These are phyloP conservation scores for Argentina silus DNA, from an alignment of 2,797 vertebrate species.

Conservation along the genomic window DNA sequence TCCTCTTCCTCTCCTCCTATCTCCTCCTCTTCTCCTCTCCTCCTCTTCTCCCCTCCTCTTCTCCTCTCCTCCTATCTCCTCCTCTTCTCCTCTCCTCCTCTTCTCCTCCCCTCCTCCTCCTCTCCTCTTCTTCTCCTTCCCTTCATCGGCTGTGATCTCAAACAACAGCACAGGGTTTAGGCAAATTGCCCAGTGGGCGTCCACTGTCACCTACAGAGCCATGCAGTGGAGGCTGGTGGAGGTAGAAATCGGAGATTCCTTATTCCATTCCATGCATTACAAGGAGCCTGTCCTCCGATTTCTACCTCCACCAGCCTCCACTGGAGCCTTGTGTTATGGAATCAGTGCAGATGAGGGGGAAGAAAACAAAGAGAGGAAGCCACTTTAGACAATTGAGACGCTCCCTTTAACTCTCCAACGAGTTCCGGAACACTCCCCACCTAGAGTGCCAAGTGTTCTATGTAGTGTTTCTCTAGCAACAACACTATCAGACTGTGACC, in stretches of 20 bases:
- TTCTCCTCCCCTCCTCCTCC: background rate
- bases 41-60: background rate
- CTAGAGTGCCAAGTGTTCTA: no score
- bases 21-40: background rate
- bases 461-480: no score
- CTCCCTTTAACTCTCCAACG: no score
- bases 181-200: no score
- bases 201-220: no score
- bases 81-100: background rate
- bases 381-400: background rate
- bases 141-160: background rate
- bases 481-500: background rate
- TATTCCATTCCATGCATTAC: no score
- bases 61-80: background rate
- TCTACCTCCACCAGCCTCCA: background rate
- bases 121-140: background rate
- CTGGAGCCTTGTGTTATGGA: background rate
- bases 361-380: background rate
- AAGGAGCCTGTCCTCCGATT: background rate
- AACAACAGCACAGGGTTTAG: background rate
- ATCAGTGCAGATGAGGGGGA: background rate
- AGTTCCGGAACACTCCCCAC: no score
- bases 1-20: background rate
- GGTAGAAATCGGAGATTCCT: no score
- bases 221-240: no score